Conservation (phyloP, 1,140 invertebrate genomes). For the Diprion similis region DNA sequence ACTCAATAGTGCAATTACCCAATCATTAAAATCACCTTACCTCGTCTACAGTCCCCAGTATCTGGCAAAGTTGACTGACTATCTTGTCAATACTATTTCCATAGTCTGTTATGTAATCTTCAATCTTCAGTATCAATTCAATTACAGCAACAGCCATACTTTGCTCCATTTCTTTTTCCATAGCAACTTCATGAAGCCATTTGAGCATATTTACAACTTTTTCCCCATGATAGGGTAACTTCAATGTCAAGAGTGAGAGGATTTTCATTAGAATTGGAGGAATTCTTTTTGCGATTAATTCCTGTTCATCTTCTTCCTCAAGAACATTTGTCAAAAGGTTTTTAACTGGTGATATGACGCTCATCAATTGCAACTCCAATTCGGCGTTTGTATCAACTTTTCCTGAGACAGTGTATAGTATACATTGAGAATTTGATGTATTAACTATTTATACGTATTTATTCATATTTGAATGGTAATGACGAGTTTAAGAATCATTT, state of each 20-base stretch:
- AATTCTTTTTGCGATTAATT: conserved; percentile 50
- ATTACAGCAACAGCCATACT: conserved; percentile 41
- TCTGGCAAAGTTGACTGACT: conserved; percentile 48
- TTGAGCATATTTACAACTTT: conserved; percentile 45
- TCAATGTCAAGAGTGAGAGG: conserved; percentile 47
- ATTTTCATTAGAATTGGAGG: conserved; percentile 53
- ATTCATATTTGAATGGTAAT: conserved; percentile 7
- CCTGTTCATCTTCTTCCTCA: conserved; percentile 38
- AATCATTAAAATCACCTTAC: conserved; percentile 37
- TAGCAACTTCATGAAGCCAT: conserved; percentile 51
- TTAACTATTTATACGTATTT: conserved; percentile 18
- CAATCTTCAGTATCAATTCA: conserved; percentile 47
- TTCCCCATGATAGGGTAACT: conserved; percentile 49
- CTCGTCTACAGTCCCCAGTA: conserved; percentile 50
- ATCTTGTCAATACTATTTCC: conserved; percentile 52
- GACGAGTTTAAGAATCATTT: background rate
- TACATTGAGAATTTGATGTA: conserved; percentile 12
- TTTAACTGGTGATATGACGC: conserved; percentile 39
- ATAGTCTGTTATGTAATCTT: conserved; percentile 44
- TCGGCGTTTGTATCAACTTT: conserved; percentile 27
- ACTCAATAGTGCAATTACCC: too few species aligned
- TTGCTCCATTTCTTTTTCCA: conserved; percentile 41
- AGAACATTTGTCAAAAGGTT: conserved; percentile 34
- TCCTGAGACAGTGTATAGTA: conserved; percentile 21
- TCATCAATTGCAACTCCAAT: conserved; percentile 39